Conservation (phyloP, 1,140 invertebrate genomes). For the Gryllus bimaculatus region DNA sequence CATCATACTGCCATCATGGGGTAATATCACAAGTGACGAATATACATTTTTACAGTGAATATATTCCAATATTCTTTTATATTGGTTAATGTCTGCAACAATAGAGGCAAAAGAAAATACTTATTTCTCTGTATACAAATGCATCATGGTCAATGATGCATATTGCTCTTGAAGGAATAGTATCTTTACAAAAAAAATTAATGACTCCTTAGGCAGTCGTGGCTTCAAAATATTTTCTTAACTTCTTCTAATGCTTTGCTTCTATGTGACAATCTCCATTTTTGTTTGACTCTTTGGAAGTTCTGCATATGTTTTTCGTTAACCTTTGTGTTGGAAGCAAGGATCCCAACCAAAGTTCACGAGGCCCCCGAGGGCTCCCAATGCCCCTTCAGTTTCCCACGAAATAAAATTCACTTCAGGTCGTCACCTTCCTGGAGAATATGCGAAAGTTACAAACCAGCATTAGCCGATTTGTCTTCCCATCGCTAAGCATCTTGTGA, state of each 20-base stretch:
- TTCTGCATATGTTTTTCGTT: constrained; percentile 86
- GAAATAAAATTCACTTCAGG: constrained; percentile 57
- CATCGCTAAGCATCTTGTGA: constrained; percentile 68
- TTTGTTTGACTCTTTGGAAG: constrained; percentile 73
- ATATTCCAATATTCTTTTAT: too few species aligned
- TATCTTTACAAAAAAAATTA: too few species aligned
- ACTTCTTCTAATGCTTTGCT: constrained; percentile 68
- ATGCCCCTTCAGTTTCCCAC: constrained; percentile 78
- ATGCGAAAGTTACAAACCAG: constrained; percentile 89
- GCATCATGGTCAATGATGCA: too few species aligned
- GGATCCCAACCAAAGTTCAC: constrained; percentile 97
- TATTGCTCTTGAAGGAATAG: too few species aligned
- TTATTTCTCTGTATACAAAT: too few species aligned
- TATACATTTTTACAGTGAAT: too few species aligned
- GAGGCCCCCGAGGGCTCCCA: constrained; percentile 72
- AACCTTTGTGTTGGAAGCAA: constrained; percentile 82
- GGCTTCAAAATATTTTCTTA: constrained; percentile 33
- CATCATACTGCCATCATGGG: too few species aligned
- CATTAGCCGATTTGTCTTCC: constrained; percentile 87
- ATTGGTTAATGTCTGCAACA: too few species aligned
- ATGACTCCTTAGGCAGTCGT: too few species aligned
- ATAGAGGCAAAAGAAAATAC: too few species aligned
- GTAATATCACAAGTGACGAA: too few species aligned
- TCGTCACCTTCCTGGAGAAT: constrained; percentile 48
- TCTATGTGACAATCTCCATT: constrained; percentile 92